Evolutionary conservation across 1,140 invertebrate genomes (phyloP).

Genomic region (Microplitis mediator): DNA sequence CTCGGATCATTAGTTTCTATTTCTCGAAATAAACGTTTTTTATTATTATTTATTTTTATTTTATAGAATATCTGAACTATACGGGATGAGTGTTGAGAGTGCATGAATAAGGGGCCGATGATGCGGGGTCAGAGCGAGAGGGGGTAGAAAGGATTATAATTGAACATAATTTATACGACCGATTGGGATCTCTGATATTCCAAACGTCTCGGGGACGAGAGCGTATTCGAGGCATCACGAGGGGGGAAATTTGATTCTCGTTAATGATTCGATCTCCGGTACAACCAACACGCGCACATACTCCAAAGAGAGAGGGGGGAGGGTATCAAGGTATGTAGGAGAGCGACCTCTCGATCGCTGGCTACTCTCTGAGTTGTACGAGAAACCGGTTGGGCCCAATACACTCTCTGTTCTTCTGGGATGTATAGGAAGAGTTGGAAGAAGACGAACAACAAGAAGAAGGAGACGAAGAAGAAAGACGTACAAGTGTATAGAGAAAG

Average conservation of each 20-base stretch:
- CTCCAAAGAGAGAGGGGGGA: not conserved
- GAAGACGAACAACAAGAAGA: too few species aligned
- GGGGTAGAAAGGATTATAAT: slow-evolving; percentile 16
- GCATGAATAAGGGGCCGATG: too few species aligned
- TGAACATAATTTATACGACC: slow-evolving; percentile 31
- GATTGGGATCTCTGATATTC: slow-evolving; percentile 33
- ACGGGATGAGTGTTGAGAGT: too few species aligned
- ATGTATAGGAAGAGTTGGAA: not conserved
- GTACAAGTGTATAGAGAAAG: too few species aligned
- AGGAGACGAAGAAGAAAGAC: too few species aligned
- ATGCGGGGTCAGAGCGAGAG: too few species aligned
- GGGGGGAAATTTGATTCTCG: slow-evolving; percentile 44
- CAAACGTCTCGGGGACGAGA: slow-evolving; percentile 13
- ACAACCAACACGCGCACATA: slow-evolving; percentile 33
- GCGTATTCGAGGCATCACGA: slow-evolving; percentile 10
- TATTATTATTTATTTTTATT: not conserved
- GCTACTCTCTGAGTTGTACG: not conserved
- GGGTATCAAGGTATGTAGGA: slow-evolving; percentile 7
- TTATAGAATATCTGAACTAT: not conserved
- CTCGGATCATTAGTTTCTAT: not conserved
- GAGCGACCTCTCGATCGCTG: slow-evolving; percentile 14
- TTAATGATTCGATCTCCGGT: slow-evolving; percentile 44
- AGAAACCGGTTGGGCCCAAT: slow-evolving; percentile 7
- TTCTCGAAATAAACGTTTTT: not conserved
- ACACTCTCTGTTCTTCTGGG: too few species aligned